Conservation (phyloP, 2,888 invertebrate species). For the Leucophenga montana region DNA sequence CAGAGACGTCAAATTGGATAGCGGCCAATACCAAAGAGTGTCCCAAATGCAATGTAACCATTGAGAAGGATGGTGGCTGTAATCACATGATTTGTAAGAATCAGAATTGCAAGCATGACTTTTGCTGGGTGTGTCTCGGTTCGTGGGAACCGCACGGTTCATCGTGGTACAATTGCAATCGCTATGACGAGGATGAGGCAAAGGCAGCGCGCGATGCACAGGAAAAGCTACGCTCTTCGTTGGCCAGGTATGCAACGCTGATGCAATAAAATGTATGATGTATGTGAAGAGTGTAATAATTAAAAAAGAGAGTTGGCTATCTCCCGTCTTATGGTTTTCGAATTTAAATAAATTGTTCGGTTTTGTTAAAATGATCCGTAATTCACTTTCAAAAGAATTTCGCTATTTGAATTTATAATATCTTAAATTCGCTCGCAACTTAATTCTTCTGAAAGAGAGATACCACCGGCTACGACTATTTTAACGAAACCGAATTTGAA, state of each 20-base stretch:
- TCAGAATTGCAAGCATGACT: slow-evolving; percentile 97
- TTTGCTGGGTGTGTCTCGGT: slow-evolving; percentile 99
- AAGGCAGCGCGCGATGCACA: slow-evolving; percentile 97
- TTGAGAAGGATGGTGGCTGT: slow-evolving; percentile 97
- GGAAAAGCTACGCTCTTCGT: slow-evolving; percentile 92
- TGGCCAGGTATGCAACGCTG: slow-evolving; percentile 84
- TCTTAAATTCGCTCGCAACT: too few species aligned
- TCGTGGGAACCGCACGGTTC: slow-evolving; percentile 99
- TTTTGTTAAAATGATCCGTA: too few species aligned
- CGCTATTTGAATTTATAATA: too few species aligned
- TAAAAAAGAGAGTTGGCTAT: too few species aligned
- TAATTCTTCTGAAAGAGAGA: too few species aligned
- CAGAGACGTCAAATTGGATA: slow-evolving; percentile 99
- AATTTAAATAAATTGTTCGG: too few species aligned
- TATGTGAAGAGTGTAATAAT: too few species aligned
- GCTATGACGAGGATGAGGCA: slow-evolving; percentile 97
- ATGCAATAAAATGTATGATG: too few species aligned
- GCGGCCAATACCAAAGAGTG: slow-evolving; percentile 99
- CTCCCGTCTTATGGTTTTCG: too few species aligned
- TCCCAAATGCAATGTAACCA: slow-evolving; percentile 97
- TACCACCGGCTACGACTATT: too few species aligned
- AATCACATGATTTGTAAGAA: slow-evolving; percentile 99
- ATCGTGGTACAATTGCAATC: slow-evolving; percentile 98
- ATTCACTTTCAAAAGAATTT: too few species aligned
- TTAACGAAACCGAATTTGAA: too few species aligned